Evolutionary conservation across 2,797 vertebrate species (phyloP), one percentile per base, ranked within the genome.

Genomic region (Euphonia xanthogaster): DNA sequence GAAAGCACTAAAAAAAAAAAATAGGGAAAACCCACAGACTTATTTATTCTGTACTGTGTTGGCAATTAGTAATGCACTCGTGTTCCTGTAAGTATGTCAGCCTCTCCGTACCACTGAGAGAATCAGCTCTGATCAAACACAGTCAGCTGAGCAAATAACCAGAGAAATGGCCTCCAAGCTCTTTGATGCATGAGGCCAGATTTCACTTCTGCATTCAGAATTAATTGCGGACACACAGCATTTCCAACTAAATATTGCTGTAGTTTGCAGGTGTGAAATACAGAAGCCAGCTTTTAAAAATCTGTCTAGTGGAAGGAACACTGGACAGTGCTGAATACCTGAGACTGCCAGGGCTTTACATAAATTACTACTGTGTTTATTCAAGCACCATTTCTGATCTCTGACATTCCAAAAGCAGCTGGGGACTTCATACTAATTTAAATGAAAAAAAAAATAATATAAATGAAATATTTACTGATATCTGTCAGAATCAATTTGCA

Each of bases 81-180:
- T 57, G 82, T 81, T 79, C 53, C 72, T 88, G 75, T 54, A 90
- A 87, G 67, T 10, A 7, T 48, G 75, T 93, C 81, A 82, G 55
- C 42, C 42, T 86, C 92, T 60, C 66, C 0, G 0, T 33, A 57
- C 63, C 15, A 2, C 67, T 70, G 71, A 92, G 75, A 76, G 89
- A 71, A 83, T 93, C 72, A 74, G 44, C 61, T 65, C 81, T 70
- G 80, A 94, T 67, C 78, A 90, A 88, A 94, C 48, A 96, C 25
- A 73, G 93, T 97, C 95, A 95, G 94, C 96, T 95, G 95, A 94
- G 77, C 92, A 97, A 97, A 97, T 81, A 97, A 55, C 60, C 61
- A 74, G 50, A 80, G 72, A 65, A 70, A 55, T 39, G 6, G 94
- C 53, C 80, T 51, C 60, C 89, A 70, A 70, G 73, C 19, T 37